These are phyloP conservation scores for Caranx melampygus DNA, from an alignment of 2,113 vertebrate species.

Conservation along the genomic window DNA sequence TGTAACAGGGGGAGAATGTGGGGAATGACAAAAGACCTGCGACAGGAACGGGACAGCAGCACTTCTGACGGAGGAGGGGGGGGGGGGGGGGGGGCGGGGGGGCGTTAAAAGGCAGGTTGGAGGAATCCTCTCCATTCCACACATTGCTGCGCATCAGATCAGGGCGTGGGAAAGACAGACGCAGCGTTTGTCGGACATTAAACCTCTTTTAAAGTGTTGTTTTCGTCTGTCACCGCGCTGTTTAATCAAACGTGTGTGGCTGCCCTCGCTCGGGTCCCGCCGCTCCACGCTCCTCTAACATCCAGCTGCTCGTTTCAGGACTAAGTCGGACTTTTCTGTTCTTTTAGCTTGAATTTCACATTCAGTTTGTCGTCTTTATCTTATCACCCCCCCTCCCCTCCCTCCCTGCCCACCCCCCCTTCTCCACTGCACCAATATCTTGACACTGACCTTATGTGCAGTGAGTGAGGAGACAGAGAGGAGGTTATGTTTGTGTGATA, in stretches of 20 bases:
- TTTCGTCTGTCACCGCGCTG: conserved; percentile 23
- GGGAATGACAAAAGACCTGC: conserved; percentile 70
- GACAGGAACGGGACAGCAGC: conserved; percentile 3
- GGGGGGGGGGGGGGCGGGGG: too few species aligned
- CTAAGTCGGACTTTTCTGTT: not conserved
- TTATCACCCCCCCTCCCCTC: not conserved
- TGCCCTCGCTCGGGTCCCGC: not conserved
- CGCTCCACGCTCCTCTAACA: not conserved
- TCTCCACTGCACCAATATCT: conserved; percentile 17
- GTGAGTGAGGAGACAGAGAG: conserved; percentile 21
- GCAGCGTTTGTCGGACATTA: not conserved
- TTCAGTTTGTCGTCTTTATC: conserved; percentile 13
- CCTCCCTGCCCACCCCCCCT: not conserved
- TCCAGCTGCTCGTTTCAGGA: not conserved
- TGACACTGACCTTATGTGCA: conserved; percentile 39
- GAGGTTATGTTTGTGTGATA: conserved; percentile 43
- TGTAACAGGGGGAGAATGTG: conserved; percentile 66
- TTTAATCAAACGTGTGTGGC: conserved; percentile 20
- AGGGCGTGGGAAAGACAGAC: conserved; percentile 22
- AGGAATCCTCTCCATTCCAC: conserved; percentile 26
- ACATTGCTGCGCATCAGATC: conserved; percentile 31
- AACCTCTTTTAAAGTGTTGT: conserved; percentile 1
- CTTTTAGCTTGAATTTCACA: not conserved
- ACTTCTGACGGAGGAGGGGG: not conserved
- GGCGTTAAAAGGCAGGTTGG: conserved; percentile 42